Base-by-base conservation (phyloP, 1,140 invertebrate genomes). In the Popillia japonica region DNA sequence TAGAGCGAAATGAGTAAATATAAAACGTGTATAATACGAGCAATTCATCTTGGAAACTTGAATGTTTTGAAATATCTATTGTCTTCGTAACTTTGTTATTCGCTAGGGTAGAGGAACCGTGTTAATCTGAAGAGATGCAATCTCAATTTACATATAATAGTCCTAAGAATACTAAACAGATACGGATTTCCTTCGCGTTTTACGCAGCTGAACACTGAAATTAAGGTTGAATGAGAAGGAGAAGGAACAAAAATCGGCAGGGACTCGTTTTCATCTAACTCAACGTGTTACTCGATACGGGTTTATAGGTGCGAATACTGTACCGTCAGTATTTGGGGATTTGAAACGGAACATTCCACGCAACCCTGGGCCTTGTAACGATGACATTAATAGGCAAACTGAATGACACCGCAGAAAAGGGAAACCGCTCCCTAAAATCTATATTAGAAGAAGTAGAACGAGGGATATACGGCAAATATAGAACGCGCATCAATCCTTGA, bases 331-430 rank as follows among this genome's bases (percentile, higher is more conserved):
- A 68, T 68, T 68, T 23, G 22, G 61, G 61, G 61, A 68, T 68
- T 68, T 68, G 61, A 68, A 14, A 10, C 22, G 61, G 27, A 68
- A 68, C 61, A 68, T 68, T 68, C 61, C 27, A 27, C 27, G 14
- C 61, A 68, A 68, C 61, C 61, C 20, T 20, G 22, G 17, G 61
- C 27, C 61, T 2, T 34, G 22, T 14, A 68, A 68, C 22, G 61
- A 68, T 68, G 61, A 68, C 61, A 68, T 68, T 68, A 68, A 68
- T 68, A 68, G 61, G 61, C 22, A 68, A 68, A 68, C 61, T 68
- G 61, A 68, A 68, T 68, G 61, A 68, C 61, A 34, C 61, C 61
- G 22, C 22, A 23, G 61, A 68, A 68, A 68, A 68, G 61, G 22
- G 61, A 34, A 68, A 4, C 17, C 27, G 10, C 61, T 68, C 61